Conservation (phyloP, 1,140 invertebrate genomes). For the Phymorhynchus buccinoides region DNA sequence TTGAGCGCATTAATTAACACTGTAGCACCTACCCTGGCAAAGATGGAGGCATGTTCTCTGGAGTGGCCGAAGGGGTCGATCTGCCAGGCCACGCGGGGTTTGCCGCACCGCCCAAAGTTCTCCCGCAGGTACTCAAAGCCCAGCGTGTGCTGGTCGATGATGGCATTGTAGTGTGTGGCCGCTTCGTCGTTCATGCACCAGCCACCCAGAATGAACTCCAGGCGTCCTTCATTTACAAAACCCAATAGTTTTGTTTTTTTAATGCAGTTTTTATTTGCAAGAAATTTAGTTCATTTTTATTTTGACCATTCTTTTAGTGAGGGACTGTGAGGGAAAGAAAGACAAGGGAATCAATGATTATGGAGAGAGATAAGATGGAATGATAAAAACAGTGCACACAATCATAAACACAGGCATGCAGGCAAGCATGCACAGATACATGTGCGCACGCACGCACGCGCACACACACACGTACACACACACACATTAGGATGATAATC, state of each 20-base stretch:
- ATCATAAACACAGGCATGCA: too few species aligned
- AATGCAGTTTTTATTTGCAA: too few species aligned
- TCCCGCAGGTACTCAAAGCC: conserved; percentile 82
- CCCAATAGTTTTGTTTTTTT: too few species aligned
- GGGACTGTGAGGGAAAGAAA: too few species aligned
- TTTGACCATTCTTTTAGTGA: too few species aligned
- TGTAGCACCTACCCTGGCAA: conserved; percentile 79
- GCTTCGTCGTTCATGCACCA: conserved; percentile 98
- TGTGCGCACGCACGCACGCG: not conserved
- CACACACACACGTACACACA: not conserved
- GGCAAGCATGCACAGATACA: not conserved
- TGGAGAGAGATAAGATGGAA: too few species aligned
- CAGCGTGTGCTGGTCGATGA: conserved; percentile 90
- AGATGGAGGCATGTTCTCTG: conserved; percentile 86
- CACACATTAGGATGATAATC: not conserved
- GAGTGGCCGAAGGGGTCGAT: conserved; percentile 96
- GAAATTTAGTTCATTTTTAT: too few species aligned
- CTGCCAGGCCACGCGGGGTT: conserved; percentile 90
- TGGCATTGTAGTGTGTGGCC: conserved; percentile 90
- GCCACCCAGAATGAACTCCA: conserved; percentile 88
- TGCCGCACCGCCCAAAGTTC: conserved; percentile 86
- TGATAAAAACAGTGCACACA: too few species aligned
- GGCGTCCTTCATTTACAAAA: conserved; percentile 72
- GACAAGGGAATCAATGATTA: too few species aligned
- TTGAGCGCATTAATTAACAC: too few species aligned